phyloP scores from a whole-genome alignment of 2,888 invertebrate genomes.

The Drosophila falleni region DNA sequence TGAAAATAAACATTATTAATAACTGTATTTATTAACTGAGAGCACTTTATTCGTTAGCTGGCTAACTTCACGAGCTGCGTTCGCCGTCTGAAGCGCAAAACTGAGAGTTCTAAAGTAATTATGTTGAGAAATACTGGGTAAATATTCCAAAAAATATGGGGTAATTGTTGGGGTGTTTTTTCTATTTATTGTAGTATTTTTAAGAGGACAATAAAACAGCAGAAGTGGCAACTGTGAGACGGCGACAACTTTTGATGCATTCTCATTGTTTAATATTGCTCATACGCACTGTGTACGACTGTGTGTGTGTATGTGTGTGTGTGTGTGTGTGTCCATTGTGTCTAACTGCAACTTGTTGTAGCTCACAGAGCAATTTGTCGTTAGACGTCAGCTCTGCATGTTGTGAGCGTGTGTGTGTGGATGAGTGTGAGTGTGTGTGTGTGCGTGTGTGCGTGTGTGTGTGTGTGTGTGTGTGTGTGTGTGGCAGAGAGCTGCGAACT shows the following conservation, averaged over 20 bases:
- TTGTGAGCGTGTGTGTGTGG: background rate
- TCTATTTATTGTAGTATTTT: background rate
- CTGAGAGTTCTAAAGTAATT: constrained; percentile 58
- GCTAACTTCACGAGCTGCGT: constrained; percentile 60
- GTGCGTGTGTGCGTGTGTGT: constrained; percentile 17
- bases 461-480: constrained; percentile 28
- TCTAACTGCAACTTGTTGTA: constrained; percentile 64
- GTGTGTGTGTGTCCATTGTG: constrained; percentile 34
- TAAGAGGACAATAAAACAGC: constrained; percentile 27
- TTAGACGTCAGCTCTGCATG: constrained; percentile 23
- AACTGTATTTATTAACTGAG: background rate
- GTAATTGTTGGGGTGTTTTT: constrained; percentile 16
- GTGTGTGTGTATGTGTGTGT: constrained; percentile 11
- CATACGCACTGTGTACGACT: constrained; percentile 41
- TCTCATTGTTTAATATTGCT: constrained; percentile 41
- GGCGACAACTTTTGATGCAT: constrained; percentile 39
- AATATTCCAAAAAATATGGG: constrained; percentile 44
- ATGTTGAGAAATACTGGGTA: constrained; percentile 63
- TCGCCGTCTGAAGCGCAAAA: constrained; percentile 54
- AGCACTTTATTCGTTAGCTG: constrained; percentile 12
- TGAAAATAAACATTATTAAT: background rate
- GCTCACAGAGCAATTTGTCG: constrained; percentile 60
- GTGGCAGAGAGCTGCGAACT: constrained; percentile 44
- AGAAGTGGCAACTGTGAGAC: constrained; percentile 1
- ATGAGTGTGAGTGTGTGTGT: constrained; percentile 15